Conservation (phyloP, 2,888 invertebrate genomes). For the Watsonalla cultraria region DNA sequence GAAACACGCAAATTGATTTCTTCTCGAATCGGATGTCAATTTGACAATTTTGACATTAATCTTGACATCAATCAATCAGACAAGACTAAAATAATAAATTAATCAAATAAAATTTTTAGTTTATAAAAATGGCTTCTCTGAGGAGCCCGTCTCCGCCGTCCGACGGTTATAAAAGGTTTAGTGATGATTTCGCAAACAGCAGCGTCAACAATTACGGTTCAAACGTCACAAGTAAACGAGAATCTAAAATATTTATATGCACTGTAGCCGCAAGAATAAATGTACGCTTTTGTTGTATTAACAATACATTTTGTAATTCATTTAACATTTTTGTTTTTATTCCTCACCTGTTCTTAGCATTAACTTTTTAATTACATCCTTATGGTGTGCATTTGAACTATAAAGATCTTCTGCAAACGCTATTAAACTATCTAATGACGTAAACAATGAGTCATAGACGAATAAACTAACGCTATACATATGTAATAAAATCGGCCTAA, state of each 20-base stretch:
- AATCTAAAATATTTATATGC: slow-evolving; percentile 64
- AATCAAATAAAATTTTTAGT: slow-evolving; percentile 43
- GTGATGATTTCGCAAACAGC: slow-evolving; percentile 79
- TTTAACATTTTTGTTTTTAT: slow-evolving; percentile 69
- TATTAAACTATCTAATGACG: slow-evolving; percentile 44
- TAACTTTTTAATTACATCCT: slow-evolving; percentile 26
- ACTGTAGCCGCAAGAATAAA: slow-evolving; percentile 64
- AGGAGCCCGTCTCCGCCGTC: slow-evolving; percentile 79
- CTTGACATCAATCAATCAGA: not conserved
- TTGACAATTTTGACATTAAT: too few relatives aligned
- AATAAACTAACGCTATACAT: slow-evolving; percentile 29
- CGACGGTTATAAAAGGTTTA: slow-evolving; percentile 82
- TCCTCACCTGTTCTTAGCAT: slow-evolving; percentile 42
- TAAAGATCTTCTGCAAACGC: slow-evolving; percentile 33
- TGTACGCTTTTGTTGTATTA: slow-evolving; percentile 68
- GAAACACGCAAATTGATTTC: too few relatives aligned
- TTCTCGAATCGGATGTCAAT: too few relatives aligned
- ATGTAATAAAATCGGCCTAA: slow-evolving; percentile 40
- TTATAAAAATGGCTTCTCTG: slow-evolving; percentile 73
- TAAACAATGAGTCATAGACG: slow-evolving; percentile 56
- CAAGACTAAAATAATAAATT: slow-evolving; percentile 12
- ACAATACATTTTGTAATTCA: slow-evolving; percentile 67
- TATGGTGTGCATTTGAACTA: slow-evolving; percentile 28
- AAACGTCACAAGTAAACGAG: slow-evolving; percentile 79
- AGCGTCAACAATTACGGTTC: slow-evolving; percentile 81